Conservation (phyloP, 2,888 invertebrate species). For the Xanthia icteritia region DNA sequence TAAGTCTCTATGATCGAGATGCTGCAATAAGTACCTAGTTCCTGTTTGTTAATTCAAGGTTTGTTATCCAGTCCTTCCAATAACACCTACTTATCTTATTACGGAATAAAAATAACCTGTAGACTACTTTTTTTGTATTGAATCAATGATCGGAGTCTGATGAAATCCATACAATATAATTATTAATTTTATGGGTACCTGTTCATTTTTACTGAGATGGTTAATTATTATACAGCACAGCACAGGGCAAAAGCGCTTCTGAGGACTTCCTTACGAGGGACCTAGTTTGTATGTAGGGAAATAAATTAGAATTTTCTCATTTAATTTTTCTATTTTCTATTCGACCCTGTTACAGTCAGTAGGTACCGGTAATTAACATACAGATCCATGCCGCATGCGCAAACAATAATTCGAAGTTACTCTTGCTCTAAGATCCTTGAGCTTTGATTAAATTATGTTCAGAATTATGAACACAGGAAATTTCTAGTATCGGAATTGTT, state of each 20-base stretch:
- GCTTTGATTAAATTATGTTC: conserved; percentile 39
- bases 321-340: not conserved
- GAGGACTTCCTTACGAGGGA: not conserved
- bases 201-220: not conserved
- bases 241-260: not conserved
- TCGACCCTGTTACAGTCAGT: not conserved
- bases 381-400: not conserved
- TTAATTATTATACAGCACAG: not conserved
- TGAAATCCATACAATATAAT: not conserved
- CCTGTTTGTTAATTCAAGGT: conserved; percentile 19
- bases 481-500: conserved; percentile 24
- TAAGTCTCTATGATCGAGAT: not conserved
- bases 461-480: conserved; percentile 38
- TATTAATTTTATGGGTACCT: not conserved
- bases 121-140: not conserved
- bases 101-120: conserved; percentile 18
- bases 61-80: conserved; percentile 18
- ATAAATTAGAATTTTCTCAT: not conserved
- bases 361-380: not conserved
- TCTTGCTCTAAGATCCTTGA: conserved; percentile 18
- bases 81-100: not conserved
- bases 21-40: not conserved
- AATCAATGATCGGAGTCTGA: conserved; percentile 18
- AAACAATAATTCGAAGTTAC: not conserved
- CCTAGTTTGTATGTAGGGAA: not conserved